Conservation (phyloP, 2,888 invertebrate species). For the Zaprionus obscuricornis region DNA sequence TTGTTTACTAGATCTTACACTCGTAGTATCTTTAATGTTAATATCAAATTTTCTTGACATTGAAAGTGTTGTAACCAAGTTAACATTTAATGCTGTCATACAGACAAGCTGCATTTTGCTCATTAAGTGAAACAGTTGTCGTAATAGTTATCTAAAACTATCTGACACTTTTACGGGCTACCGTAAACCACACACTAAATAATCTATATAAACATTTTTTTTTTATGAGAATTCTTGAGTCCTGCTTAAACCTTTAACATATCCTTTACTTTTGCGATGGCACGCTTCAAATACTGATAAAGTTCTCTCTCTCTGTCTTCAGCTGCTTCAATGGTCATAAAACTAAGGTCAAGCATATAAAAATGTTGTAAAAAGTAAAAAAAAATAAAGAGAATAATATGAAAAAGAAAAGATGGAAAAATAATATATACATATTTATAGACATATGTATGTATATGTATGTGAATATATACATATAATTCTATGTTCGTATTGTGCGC, state of each 20-base stretch:
- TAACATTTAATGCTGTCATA: slow-evolving; percentile 1
- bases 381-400: background rate
- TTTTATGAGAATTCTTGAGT: slow-evolving; percentile 28
- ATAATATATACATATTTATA: background rate
- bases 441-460: slow-evolving; percentile 8
- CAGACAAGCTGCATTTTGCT: slow-evolving; percentile 40
- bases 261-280: slow-evolving; percentile 29
- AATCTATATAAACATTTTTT: slow-evolving; percentile 33
- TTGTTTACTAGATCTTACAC: background rate
- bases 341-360: slow-evolving; percentile 10
- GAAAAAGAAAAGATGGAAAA: slow-evolving; percentile 3
- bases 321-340: slow-evolving; percentile 39
- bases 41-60: slow-evolving; percentile 15
- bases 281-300: slow-evolving; percentile 51
- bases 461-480: background rate
- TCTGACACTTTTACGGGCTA: slow-evolving; percentile 34
- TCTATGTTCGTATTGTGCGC: slow-evolving; percentile 52
- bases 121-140: too few species aligned
- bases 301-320: slow-evolving; percentile 10
- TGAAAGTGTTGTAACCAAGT: slow-evolving; percentile 2
- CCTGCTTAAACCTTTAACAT: slow-evolving; percentile 8
- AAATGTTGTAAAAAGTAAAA: background rate
- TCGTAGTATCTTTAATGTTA: background rate
- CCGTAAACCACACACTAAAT: slow-evolving; percentile 46
- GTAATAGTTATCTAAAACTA: too few species aligned